Base-by-base conservation (phyloP, 2,113 vertebrate genomes). In the Ochotona curzoniae region DNA sequence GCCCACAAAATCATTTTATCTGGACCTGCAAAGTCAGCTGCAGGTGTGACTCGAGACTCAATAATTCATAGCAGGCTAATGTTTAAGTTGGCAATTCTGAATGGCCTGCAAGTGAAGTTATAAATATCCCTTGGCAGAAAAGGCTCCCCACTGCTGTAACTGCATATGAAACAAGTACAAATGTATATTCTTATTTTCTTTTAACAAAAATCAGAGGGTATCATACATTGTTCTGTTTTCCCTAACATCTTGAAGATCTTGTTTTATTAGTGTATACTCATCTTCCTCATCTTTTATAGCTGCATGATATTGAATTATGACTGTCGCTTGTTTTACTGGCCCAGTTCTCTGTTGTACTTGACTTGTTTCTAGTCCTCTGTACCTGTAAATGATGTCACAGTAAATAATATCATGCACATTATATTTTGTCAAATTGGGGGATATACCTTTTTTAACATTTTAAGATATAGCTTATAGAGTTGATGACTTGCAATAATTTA, bases 361-460 rank as follows among this genome's bases (percentile, higher is more conserved):
- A 81, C 26, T 78, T 71, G 21, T 49, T 79, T 82, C 10, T 81
- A 67, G 28, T 80, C 47, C 80, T 93, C 66, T 76, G 26, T 90
- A 75, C 32, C 78, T 93, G 17, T 64, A 93, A 92, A 76, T 87
- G 87, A 47, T 82, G 66, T 11, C 47, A 79, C 15, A 75, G 15
- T 90, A 90, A 87, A 75, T 79, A 90, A 83, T 17, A 44, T 30
- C 60, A 87, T 66, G 47, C 12, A 7, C 67, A 66, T 0, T 38
- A 11, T 85, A 60, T 67, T 93, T 88, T 90, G 23, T 74, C 79
- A 35, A 44, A 80, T 93, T 87, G 25, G 54, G 35, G 73, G 30
- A 35, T 87, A 14, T 3, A 47, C 26, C 79, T 79, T 82, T 80
- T 91, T 92, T 93, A 71, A 35, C 9, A n/a, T 94, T 88, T 87